phyloP scores from a whole-genome alignment of 2,888 invertebrate species.

The Carterocephalus palaemon region DNA sequence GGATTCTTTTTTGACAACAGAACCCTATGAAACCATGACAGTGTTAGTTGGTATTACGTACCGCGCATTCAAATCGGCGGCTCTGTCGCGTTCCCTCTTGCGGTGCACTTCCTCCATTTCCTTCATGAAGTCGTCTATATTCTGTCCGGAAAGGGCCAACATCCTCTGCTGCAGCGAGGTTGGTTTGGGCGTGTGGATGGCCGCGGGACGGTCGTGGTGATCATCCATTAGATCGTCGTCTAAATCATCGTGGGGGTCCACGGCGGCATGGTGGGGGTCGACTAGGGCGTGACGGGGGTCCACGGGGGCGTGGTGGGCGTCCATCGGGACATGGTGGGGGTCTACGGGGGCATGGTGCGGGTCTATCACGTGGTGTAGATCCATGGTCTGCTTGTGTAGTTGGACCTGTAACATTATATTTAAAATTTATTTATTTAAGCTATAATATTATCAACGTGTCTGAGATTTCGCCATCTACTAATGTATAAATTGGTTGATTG shows the following conservation, averaged over 20 bases:
- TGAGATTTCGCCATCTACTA: too few relatives aligned
- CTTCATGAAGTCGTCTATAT: conserved; percentile 94
- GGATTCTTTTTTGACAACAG: too few relatives aligned
- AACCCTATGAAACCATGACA: too few relatives aligned
- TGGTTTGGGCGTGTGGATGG: conserved; percentile 85
- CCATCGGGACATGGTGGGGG: conserved; percentile 43
- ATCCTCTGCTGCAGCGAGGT: conserved; percentile 91
- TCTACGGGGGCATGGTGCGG: neutral
- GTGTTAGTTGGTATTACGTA: too few relatives aligned
- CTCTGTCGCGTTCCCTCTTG: conserved; percentile 84
- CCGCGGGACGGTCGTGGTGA: conserved; percentile 43
- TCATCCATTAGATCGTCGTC: conserved; percentile 57
- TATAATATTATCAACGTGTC: too few relatives aligned
- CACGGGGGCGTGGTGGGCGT: conserved; percentile 49
- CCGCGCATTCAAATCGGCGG: conserved; percentile 80
- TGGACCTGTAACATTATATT: conserved; percentile 12
- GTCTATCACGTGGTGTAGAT: too few relatives aligned
- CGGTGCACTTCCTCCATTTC: conserved; percentile 93
- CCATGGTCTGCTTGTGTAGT: neutral
- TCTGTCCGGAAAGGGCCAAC: conserved; percentile 93
- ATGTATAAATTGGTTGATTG: too few relatives aligned
- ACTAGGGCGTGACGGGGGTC: conserved; percentile 50
- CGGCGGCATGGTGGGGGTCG: neutral
- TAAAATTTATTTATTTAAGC: too few relatives aligned
- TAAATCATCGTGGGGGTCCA: conserved; percentile 35